Percentiles rank a stretch among this genome's conserved stretches.
Conservation (phyloP, 2,797 vertebrate genomes). For the Pseudocheirus occidentalis region DNA sequence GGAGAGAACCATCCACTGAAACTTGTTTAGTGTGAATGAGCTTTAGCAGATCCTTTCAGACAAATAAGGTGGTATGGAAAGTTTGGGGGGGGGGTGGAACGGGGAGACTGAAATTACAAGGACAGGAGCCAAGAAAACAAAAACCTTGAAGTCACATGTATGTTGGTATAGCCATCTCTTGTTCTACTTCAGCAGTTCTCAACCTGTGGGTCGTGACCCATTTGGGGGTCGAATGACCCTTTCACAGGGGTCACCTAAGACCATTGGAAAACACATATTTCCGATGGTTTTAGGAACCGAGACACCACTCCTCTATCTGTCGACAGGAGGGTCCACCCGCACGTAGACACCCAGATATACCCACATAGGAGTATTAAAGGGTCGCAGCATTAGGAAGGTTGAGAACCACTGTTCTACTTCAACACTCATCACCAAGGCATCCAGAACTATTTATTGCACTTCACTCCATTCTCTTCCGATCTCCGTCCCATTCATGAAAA, state of each 20-base stretch:
- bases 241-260: too few relatives aligned
- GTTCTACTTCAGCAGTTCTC: not conserved
- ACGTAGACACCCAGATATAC: too few relatives aligned
- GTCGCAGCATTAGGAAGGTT: too few relatives aligned
- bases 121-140: not conserved
- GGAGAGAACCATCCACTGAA: not conserved
- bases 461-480: not conserved
- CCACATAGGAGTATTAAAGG: too few relatives aligned
- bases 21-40: not conserved
- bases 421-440: not conserved
- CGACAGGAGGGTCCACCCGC: too few relatives aligned
- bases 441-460: not conserved
- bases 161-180: not conserved
- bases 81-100: accelerated
- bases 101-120: not conserved
- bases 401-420: not conserved
- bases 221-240: too few relatives aligned
- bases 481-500: not conserved
- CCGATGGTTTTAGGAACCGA: too few relatives aligned
- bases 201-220: too few relatives aligned
- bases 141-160: not conserved
- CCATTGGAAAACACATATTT: too few relatives aligned
- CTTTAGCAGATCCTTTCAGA: not conserved
- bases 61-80: not conserved
- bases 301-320: too few relatives aligned